These are phyloP conservation scores for Thyatira batis DNA, from an alignment of 2,888 invertebrate species.

Conservation along the genomic window DNA sequence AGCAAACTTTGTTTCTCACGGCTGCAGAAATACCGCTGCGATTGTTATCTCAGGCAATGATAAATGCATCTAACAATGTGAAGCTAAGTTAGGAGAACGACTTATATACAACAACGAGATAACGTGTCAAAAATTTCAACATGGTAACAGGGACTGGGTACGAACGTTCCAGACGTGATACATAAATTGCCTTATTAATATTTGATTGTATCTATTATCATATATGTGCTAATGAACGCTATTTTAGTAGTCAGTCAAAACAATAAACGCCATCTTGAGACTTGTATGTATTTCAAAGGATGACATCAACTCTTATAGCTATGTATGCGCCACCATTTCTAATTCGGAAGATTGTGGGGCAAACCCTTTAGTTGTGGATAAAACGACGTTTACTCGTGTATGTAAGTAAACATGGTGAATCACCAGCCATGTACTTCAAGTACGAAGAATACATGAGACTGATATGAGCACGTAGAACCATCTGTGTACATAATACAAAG, in stretches of 20 bases:
- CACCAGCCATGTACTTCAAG: slow-evolving; percentile 56
- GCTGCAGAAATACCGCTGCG: slow-evolving; percentile 58
- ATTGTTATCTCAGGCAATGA: slow-evolving; percentile 64
- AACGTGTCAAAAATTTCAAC: not conserved
- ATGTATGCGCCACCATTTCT: slow-evolving; percentile 22
- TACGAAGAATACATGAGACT: slow-evolving; percentile 47
- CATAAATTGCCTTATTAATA: slow-evolving; percentile 13
- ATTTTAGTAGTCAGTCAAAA: not conserved
- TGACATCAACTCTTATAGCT: slow-evolving; percentile 34
- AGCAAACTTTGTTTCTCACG: slow-evolving; percentile 65
- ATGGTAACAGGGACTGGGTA: not conserved
- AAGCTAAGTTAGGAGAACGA: slow-evolving; percentile 19
- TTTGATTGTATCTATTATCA: slow-evolving; percentile 19
- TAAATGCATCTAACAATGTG: slow-evolving; percentile 57
- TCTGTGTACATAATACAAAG: slow-evolving; percentile 55
- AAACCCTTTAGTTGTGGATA: slow-evolving; percentile 39
- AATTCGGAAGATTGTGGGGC: slow-evolving; percentile 32
- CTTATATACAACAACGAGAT: slow-evolving; percentile 15
- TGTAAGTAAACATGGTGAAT: slow-evolving; percentile 65
- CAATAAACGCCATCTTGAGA: not conserved
- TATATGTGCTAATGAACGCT: slow-evolving; percentile 21
- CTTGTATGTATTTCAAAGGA: slow-evolving; percentile 23
- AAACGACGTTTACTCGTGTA: slow-evolving; percentile 35
- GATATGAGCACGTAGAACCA: slow-evolving; percentile 47
- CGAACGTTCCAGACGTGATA: not conserved